Base-by-base conservation (phyloP, 1,140 invertebrate genomes). In the Archivesica marissinica region DNA sequence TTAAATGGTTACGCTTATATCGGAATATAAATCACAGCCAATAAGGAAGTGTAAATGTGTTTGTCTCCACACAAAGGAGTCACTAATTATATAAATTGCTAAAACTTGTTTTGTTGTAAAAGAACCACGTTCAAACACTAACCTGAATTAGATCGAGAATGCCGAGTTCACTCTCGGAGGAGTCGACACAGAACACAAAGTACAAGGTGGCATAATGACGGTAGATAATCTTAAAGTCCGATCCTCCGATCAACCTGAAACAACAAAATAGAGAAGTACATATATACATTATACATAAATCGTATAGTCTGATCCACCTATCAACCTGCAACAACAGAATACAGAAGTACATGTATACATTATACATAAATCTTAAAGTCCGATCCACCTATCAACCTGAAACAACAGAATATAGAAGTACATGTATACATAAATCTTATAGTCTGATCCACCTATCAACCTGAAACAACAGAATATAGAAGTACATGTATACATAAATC, bases 101-200 rank as follows among this genome's bases (percentile, higher is more conserved):
- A 11, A 50, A 50, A 11, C 9, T 50, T 50, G 9, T 50, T 11
- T 11, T 20, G 20, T 20, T 11, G 44, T 20, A 50, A 20, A 50
- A 50, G 44, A 11, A 50, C 44, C 9, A 50, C 20, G 28, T 23
- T 9, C 20, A 23, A 56, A 11, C 6, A 56, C 20, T 47, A 72
- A 95, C 95, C 96, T 99, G 99, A 92, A 99, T 99, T 30, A 99
- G 95, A 95, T 99, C 99, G 79, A 99, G 95, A 90, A 99, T 99
- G 38, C 99, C 99, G 13, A 99, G 95, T 94, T 99, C 99, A 93
- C 98, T 99, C 94, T 99, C 99, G 0, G 98, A 99, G 0, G 98
- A 99, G 94, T 99, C 99, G 0, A 99, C 99, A 95, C 99, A 99
- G 94, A 99, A 99, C 0, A 99, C 99, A 95, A 99, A 99, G 94